phyloP scores from a whole-genome alignment of 2,797 vertebrate genomes.

The Enteromius afrohamiltoni region DNA sequence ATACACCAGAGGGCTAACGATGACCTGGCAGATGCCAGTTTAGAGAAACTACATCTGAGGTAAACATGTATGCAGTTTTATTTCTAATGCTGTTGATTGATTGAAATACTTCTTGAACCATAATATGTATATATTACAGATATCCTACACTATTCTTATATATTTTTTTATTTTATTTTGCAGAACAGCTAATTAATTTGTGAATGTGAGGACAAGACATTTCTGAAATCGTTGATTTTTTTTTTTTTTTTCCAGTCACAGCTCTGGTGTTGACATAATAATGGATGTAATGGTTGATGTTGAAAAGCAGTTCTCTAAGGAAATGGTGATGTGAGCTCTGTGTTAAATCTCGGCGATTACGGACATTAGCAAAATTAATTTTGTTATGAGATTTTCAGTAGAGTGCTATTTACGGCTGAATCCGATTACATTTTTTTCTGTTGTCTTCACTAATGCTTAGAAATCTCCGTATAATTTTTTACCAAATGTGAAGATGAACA shows the following conservation, averaged over 20 bases:
- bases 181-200: background rate
- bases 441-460: background rate
- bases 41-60: constrained; percentile 99
- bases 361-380: constrained; percentile 38
- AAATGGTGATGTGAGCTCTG: background rate
- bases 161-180: constrained; percentile 2
- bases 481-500: background rate
- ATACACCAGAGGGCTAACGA: constrained; percentile 99
- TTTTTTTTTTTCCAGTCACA: background rate
- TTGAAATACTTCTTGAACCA: background rate
- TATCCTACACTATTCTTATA: background rate
- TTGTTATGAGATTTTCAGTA: constrained; percentile 46
- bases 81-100: background rate
- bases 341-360: constrained; percentile 4
- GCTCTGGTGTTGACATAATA: background rate
- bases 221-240: background rate
- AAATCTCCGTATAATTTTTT: background rate
- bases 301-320: background rate
- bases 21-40: constrained; percentile 94
- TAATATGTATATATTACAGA: background rate
- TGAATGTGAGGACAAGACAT: background rate
- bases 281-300: constrained; percentile 7
- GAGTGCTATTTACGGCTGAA: constrained; percentile 5
- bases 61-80: constrained; percentile 61
- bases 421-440: background rate